Evolutionary conservation across 2,888 invertebrate genomes (phyloP).

Genomic region (Camptogramma bilineatum): DNA sequence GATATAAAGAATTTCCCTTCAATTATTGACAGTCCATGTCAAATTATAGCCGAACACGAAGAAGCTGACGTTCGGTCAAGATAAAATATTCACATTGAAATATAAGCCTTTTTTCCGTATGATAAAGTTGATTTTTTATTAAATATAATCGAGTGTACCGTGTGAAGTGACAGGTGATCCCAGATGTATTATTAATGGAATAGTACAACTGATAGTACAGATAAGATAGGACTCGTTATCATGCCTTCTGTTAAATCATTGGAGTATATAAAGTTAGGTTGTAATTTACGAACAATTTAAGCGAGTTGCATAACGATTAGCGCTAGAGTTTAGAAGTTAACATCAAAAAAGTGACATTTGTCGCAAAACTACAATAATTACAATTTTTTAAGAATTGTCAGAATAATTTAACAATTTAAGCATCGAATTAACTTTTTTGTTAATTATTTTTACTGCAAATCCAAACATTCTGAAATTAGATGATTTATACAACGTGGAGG

Average conservation of each 20-base stretch:
- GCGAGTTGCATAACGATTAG: too few relatives aligned
- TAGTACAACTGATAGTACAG: conserved; percentile 58
- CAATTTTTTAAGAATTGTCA: too few relatives aligned
- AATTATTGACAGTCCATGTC: conserved; percentile 17
- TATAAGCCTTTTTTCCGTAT: conserved; percentile 2
- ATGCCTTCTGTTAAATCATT: conserved; percentile 39
- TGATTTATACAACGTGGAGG: too few relatives aligned
- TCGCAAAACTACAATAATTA: too few relatives aligned
- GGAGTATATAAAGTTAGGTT: conserved; percentile 22
- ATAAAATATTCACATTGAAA: conserved; percentile 18
- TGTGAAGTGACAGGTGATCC: conserved; percentile 64
- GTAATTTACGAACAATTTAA: conserved; percentile 1
- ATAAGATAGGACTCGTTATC: conserved; percentile 66
- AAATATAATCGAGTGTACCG: conserved; percentile 38
- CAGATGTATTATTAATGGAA: conserved; percentile 51
- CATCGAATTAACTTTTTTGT: too few relatives aligned
- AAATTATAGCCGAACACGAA: conserved; percentile 29
- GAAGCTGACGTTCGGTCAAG: conserved; percentile 28
- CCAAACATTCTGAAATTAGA: too few relatives aligned
- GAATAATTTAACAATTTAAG: too few relatives aligned
- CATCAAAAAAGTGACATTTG: too few relatives aligned
- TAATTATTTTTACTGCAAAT: too few relatives aligned
- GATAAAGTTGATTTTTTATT: conserved; percentile 27
- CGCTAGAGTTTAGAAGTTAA: too few relatives aligned
- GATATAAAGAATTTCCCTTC: not conserved